Base-by-base conservation (phyloP, 2,113 vertebrate genomes). In the Python bivittatus region DNA sequence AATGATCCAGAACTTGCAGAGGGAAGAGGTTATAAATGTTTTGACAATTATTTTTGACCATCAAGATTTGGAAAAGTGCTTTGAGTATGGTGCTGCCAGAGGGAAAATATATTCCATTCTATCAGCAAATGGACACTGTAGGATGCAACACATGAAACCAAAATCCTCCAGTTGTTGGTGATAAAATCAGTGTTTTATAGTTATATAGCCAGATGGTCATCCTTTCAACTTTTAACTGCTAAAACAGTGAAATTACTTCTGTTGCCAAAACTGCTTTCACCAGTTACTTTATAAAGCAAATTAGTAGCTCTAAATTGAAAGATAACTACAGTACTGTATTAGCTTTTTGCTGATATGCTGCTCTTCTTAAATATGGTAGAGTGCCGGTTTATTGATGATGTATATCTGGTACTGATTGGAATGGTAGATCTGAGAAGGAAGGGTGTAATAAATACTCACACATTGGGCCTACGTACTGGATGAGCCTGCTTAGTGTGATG, bases 251-350 rank as follows among this genome's bases (percentile, higher is more conserved):
- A 64, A 57, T 3, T 88, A 88, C 6, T 56, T 56, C 25, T 44
- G 8, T 23, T 88, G 53, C 61, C 91, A 79, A 72, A 54, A 44
- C 23, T 68, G 33, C 72, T 57, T 92, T 92, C 25, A 79, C 23
- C 88, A 53, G 48, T 56, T 91, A 10, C 25, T 92, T 79, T 58
- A 88, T 56, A 92, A 88, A 92, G 60, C 60, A 29, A 56, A 87
- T 87, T 54, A 87, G 6, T 64, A 44, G 7, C 7, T 79, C 5
- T 29, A 38, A 22, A 25, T 44, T 88, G 61, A 91, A 91, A 85
- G 79, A 91, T 52, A 29, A 57, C 54, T 52, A 23, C 38, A n/a
- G 15, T 58, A 58, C 5, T 23, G 20, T 54, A 6, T 88, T 88
- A 57, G 85, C 61, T 72, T 72, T 52, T 25, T 56, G 23, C 38